phyloP scores from a whole-genome alignment of 2,888 invertebrate genomes.

The Trachelus stipa region DNA sequence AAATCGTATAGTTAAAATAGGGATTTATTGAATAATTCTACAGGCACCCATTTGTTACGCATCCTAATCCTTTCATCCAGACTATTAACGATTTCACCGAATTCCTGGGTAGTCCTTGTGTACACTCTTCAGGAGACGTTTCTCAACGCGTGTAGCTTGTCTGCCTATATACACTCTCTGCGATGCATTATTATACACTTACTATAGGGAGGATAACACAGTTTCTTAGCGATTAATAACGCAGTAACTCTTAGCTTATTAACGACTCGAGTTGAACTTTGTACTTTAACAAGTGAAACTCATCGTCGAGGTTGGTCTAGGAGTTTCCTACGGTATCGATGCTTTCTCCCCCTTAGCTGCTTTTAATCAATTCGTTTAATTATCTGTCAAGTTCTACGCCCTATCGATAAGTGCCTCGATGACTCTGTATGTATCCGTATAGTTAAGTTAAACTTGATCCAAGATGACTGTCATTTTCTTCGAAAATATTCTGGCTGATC shows the following conservation, averaged over 20 bases:
- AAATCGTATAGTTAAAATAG: neutral
- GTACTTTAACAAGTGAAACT: slow-evolving; percentile 13
- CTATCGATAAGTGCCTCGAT: neutral
- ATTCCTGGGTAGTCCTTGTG: neutral
- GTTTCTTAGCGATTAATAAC: slow-evolving; percentile 44
- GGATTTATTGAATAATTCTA: neutral
- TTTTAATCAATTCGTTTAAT: slow-evolving; percentile 55
- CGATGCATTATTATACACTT: neutral
- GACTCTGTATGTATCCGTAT: neutral
- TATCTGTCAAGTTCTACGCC: slow-evolving; percentile 46
- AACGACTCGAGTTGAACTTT: slow-evolving; percentile 21
- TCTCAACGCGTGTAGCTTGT: neutral
- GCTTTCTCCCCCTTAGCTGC: slow-evolving; percentile 10
- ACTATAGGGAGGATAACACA: neutral
- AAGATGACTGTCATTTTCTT: neutral
- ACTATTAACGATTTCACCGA: neutral
- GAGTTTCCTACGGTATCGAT: slow-evolving; percentile 9
- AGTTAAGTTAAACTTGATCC: neutral
- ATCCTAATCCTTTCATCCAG: neutral
- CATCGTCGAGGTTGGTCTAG: slow-evolving; percentile 11
- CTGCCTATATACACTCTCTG: neutral
- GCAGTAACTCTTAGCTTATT: slow-evolving; percentile 40
- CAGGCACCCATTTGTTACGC: neutral
- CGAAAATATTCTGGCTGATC: neutral
- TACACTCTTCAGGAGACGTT: neutral